Percentiles rank a stretch among this genome's conserved stretches.
Conservation (phyloP, 1,140 invertebrate species). For the Drosophila melanica region DNA sequence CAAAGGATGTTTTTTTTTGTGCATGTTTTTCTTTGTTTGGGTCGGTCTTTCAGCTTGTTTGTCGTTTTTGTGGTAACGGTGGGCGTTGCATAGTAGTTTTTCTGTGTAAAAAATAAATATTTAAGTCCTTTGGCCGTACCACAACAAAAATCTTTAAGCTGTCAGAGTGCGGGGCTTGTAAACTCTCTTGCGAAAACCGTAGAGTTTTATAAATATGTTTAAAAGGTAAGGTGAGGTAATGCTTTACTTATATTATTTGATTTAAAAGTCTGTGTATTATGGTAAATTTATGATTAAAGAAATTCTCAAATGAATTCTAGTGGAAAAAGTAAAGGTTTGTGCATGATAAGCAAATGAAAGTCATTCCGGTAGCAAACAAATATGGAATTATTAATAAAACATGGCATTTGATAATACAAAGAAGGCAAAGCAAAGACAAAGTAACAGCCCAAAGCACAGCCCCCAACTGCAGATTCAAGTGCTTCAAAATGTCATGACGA, state of each 20-base stretch:
- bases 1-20: slow-evolving; percentile 21
- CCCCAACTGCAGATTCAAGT: slow-evolving; percentile 16
- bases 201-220: neutral
- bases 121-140: neutral
- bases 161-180: neutral
- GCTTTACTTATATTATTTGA: neutral
- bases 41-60: slow-evolving; percentile 5
- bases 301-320: slow-evolving; percentile 19
- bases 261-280: neutral
- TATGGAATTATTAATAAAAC: slow-evolving; percentile 38
- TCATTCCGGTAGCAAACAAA: slow-evolving; percentile 16
- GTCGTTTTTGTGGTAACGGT: slow-evolving; percentile 18
- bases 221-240: neutral
- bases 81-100: slow-evolving; percentile 14
- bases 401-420: slow-evolving; percentile 36
- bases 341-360: slow-evolving; percentile 14
- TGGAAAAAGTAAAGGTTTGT: slow-evolving; percentile 4
- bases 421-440: slow-evolving; percentile 8
- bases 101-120: slow-evolving; percentile 1
- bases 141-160: slow-evolving; percentile 11
- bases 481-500: slow-evolving; percentile 54
- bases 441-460: slow-evolving; percentile 22
- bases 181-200: neutral
- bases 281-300: slow-evolving; percentile 11
- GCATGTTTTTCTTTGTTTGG: slow-evolving; percentile 13